Evolutionary conservation across 2,113 vertebrate genomes (phyloP).

Genomic region (Mesitornis unicolor): DNA sequence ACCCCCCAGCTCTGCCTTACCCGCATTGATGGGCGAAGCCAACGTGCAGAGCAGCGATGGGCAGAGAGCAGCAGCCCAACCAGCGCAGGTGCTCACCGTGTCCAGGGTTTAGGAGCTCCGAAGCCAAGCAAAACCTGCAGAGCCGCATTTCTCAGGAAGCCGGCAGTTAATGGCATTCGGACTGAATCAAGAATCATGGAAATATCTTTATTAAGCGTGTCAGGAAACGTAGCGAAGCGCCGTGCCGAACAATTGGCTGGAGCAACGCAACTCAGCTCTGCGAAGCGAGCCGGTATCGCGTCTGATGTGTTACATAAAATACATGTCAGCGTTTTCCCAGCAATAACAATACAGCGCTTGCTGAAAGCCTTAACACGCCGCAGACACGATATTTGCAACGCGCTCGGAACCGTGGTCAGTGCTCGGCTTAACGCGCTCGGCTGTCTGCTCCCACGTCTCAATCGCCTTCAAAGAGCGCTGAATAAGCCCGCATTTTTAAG

Average conservation of each 20-base stretch:
- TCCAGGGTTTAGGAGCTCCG: too few species aligned
- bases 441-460: background rate
- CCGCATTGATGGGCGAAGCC: rapidly evolving
- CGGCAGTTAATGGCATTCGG: conserved; percentile 48
- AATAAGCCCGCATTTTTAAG: background rate
- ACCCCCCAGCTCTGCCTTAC: background rate
- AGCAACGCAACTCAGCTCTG: conserved; percentile 21
- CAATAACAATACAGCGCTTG: background rate
- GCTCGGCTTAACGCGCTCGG: background rate
- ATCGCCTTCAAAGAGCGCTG: background rate
- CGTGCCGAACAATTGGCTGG: conserved; percentile 19
- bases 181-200: background rate
- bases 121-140: conserved; percentile 23
- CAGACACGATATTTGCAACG: conserved; percentile 17
- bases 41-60: background rate
- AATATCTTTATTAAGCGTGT: conserved; percentile 58
- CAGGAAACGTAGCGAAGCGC: conserved; percentile 21
- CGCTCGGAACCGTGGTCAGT: background rate
- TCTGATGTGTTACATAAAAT: conserved; percentile 51
- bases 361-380: background rate
- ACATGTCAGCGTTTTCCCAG: conserved; percentile 28
- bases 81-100: background rate
- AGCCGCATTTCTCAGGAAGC: conserved; percentile 2
- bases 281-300: conserved; percentile 16
- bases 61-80: background rate